Evolutionary conservation across 1,140 invertebrate genomes (phyloP).

Genomic region (Tribolium madens): DNA sequence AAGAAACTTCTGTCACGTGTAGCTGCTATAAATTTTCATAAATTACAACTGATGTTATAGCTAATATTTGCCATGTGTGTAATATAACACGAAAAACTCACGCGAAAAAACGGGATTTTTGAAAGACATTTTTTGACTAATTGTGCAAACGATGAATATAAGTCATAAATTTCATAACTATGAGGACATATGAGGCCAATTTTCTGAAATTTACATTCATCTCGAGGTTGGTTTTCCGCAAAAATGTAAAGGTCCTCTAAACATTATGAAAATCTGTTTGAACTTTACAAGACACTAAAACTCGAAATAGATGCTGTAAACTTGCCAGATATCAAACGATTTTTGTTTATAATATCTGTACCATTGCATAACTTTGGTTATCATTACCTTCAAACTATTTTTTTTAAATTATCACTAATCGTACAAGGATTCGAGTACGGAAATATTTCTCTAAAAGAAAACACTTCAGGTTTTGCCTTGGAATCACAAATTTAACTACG

Average conservation of each 20-base stretch:
- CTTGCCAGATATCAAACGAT: neutral
- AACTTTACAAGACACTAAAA: neutral
- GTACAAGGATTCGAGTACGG: neutral
- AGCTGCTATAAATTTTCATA: constrained; percentile 5
- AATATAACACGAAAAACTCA: neutral
- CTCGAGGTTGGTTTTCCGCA: neutral
- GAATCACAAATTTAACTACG: neutral
- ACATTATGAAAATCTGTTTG: neutral
- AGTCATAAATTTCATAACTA: neutral
- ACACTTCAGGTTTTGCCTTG: neutral
- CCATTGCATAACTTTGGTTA: neutral
- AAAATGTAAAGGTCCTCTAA: neutral
- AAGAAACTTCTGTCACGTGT: neutral
- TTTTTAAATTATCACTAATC: neutral
- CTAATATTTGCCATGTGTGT: constrained; percentile 10
- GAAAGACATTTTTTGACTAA: neutral
- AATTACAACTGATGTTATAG: constrained; percentile 15
- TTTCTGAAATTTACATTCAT: neutral
- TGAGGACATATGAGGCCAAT: neutral
- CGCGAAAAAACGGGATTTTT: neutral
- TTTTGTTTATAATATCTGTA: constrained; percentile 1
- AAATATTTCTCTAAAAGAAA: neutral
- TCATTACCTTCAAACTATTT: constrained; percentile 11
- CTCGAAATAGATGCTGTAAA: neutral
- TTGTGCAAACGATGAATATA: neutral